Evolutionary conservation across 92 coral and sea anemone genomes (phyloP).

Genomic region (Zoanthus sociatus): DNA sequence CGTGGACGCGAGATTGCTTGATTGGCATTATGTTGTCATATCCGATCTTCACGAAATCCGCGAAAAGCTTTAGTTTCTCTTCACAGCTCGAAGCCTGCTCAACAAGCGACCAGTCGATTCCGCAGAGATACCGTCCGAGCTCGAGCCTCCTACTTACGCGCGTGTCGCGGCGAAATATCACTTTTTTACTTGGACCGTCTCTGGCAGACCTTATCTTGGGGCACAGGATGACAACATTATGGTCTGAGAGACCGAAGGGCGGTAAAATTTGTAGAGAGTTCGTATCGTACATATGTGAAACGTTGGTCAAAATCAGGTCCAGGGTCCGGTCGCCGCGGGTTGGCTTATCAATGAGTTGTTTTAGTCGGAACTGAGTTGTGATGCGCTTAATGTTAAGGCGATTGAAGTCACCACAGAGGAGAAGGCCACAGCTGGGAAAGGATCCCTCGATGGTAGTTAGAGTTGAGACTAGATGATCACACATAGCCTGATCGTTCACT

Average conservation of each 20-base stretch:
- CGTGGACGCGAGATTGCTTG: not conserved
- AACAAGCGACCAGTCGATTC: conserved; percentile 29
- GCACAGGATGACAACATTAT: conserved; percentile 1
- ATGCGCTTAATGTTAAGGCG: conserved; percentile 54
- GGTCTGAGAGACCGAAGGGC: conserved; percentile 1
- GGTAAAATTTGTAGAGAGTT: conserved; percentile 15
- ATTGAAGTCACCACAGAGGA: conserved; percentile 70
- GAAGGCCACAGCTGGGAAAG: conserved; percentile 69
- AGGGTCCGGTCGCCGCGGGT: conserved; percentile 23
- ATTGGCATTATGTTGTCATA: not conserved
- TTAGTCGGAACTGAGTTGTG: not conserved
- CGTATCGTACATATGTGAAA: conserved; percentile 18
- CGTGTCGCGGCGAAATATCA: not conserved
- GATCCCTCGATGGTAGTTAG: conserved; percentile 60
- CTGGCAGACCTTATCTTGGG: not conserved
- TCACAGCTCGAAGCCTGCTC: conserved; percentile 23
- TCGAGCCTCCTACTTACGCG: conserved; percentile 18
- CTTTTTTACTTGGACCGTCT: conserved; percentile 1
- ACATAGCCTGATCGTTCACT: conserved; percentile 46
- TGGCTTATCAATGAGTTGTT: not conserved
- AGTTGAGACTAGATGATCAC: conserved; percentile 30
- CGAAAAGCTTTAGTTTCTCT: conserved; percentile 13
- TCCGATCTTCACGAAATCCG: conserved; percentile 7
- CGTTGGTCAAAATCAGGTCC: conserved; percentile 5
- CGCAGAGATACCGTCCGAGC: conserved; percentile 6